Evolutionary conservation across 2,797 vertebrate species (phyloP).

Genomic region (Nyctalus aviator): DNA sequence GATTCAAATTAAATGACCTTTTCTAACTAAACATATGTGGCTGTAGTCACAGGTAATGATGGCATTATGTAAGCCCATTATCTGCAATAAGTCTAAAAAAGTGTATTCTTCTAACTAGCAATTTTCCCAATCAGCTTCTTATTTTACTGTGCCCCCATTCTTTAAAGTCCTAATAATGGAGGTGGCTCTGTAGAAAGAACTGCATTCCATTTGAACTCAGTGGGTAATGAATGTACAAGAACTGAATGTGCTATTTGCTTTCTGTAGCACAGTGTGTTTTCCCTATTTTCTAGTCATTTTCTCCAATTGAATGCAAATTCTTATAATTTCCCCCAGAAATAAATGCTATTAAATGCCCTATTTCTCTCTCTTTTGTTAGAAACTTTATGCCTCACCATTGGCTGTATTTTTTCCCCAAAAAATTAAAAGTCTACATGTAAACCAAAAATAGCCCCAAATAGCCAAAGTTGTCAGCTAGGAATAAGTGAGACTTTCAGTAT

Average conservation of each 20-base stretch:
- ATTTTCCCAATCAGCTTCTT: conserved; percentile 68
- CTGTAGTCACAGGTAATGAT: conserved; percentile 39
- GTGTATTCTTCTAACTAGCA: conserved; percentile 34
- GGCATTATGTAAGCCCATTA: conserved; percentile 53
- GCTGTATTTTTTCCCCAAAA: conserved; percentile 44
- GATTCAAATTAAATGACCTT: conserved; percentile 65
- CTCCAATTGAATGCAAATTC: conserved; percentile 73
- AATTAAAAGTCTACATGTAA: conserved; percentile 30
- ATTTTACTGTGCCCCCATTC: conserved; percentile 8
- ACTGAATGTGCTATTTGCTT: conserved; percentile 60
- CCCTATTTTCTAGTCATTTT: conserved; percentile 67
- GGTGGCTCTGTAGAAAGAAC: conserved; percentile 29
- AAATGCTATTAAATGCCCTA: conserved; percentile 63
- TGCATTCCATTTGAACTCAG: conserved; percentile 25
- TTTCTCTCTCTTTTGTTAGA: conserved; percentile 57
- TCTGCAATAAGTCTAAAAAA: conserved; percentile 11
- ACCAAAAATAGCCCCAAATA: neutral
- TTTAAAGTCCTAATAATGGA: conserved; percentile 53
- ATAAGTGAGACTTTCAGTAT: neutral
- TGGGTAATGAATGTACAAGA: conserved; percentile 37
- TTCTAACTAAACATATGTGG: conserved; percentile 20
- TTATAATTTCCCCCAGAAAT: conserved; percentile 68
- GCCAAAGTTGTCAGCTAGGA: neutral
- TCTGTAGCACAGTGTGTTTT: conserved; percentile 32
- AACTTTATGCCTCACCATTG: neutral